Evolutionary conservation across 1,140 invertebrate genomes (phyloP).

Genomic region (Brachionus angularis): DNA sequence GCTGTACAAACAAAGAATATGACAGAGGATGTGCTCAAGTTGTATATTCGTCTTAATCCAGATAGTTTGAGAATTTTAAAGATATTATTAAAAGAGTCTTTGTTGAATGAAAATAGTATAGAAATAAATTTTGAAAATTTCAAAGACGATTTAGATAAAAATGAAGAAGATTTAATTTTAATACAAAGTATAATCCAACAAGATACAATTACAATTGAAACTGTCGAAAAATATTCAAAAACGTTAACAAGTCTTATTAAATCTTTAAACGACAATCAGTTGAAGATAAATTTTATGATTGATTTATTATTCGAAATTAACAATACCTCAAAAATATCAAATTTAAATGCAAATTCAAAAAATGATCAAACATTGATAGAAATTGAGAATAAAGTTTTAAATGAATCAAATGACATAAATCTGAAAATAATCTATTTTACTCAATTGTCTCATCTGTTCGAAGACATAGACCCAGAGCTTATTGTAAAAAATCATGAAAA

Average conservation of each 20-base stretch:
- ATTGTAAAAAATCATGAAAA: constrained; percentile 21
- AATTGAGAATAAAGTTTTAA: constrained; percentile 2
- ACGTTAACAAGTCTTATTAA: constrained; percentile 1
- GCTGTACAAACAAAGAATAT: neutral
- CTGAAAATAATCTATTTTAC: constrained; percentile 39
- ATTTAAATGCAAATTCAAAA: neutral
- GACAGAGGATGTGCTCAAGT: constrained; percentile 2
- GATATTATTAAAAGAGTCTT: no score
- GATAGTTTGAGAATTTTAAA: no score
- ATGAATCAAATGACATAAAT: constrained; percentile 24
- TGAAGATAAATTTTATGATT: constrained; percentile 19
- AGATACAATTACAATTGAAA: neutral
- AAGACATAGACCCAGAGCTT: constrained; percentile 1
- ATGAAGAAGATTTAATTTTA: neutral
- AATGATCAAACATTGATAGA: neutral
- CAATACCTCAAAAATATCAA: no score
- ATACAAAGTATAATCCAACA: neutral
- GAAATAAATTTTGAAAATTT: no score
- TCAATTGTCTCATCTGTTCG: constrained; percentile 8
- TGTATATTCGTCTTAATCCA: neutral
- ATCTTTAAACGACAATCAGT: neutral
- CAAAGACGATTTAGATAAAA: neutral
- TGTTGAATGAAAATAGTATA: no score
- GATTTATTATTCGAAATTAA: no score
- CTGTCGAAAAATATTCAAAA: neutral